Percentiles rank a stretch among this genome's conserved stretches.
These are phyloP conservation scores for Passer montanus DNA, from an alignment of 2,113 vertebrate genomes.

Conservation along the genomic window DNA sequence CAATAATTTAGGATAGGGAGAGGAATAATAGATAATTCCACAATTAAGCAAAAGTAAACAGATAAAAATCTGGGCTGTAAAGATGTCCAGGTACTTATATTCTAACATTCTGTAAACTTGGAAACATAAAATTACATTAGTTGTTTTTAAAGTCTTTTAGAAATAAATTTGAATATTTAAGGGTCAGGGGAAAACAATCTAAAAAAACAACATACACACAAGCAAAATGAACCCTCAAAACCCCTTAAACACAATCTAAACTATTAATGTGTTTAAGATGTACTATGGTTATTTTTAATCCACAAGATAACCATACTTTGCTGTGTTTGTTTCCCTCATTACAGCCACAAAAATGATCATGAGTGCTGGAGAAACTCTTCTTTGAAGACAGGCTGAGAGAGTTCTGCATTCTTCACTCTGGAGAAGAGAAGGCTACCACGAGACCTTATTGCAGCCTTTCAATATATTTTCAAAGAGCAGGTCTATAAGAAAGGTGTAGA, in stretches of 20 bases:
- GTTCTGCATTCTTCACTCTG: not conserved
- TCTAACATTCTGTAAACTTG: not conserved
- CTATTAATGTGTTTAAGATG: not conserved
- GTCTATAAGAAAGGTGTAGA: not conserved
- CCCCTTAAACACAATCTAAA: not conserved
- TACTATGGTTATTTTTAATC: not conserved
- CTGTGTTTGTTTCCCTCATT: not conserved
- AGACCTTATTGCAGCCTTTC: not conserved
- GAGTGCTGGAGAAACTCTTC: not conserved
- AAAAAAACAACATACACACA: not conserved
- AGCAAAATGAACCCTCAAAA: not conserved
- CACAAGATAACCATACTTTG: not conserved
- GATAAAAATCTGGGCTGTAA: not conserved
- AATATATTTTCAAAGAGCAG: not conserved
- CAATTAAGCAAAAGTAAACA: not conserved
- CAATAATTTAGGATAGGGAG: not conserved
- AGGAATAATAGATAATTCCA: not conserved
- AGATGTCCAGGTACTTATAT: not conserved
- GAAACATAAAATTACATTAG: not conserved
- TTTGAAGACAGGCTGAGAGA: not conserved
- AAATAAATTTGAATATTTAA: not conserved
- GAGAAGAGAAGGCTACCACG: not conserved
- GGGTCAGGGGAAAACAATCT: fast-evolving
- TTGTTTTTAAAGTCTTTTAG: not conserved
- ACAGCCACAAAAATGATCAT: not conserved